Percentiles rank a stretch among this genome's conserved stretches.
Conservation (phyloP, 2,797 vertebrate genomes). For the Neopelma chrysocephalum region DNA sequence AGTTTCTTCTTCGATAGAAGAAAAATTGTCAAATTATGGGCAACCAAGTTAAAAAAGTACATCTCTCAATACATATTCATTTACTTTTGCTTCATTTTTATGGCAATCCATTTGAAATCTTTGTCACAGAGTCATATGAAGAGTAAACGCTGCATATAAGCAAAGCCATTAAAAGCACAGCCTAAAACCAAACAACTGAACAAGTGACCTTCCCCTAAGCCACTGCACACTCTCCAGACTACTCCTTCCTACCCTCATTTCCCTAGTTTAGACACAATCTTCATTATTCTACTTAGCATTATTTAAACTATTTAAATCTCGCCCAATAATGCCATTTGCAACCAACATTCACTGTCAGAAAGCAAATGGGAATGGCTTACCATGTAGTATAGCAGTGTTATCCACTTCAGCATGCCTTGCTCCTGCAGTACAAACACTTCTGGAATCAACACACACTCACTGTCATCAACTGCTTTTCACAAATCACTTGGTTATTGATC, state of each 20-base stretch:
- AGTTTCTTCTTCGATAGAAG: background rate
- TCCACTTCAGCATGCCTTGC: background rate
- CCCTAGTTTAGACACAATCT: background rate
- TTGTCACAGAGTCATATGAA: background rate
- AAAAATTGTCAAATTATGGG: background rate
- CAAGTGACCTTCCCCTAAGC: background rate
- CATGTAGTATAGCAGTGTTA: background rate
- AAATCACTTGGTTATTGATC: slow-evolving; percentile 45
- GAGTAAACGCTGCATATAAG: background rate
- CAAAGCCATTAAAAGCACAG: background rate
- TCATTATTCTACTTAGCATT: background rate
- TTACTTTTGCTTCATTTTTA: background rate
- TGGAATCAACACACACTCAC: background rate
- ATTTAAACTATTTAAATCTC: background rate
- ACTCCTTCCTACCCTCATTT: background rate
- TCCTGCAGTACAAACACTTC: background rate
- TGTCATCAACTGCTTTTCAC: background rate
- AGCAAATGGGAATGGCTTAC: background rate
- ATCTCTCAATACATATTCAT: background rate
- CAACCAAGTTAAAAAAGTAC: background rate
- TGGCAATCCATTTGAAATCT: background rate
- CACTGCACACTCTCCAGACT: background rate
- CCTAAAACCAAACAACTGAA: slow-evolving; percentile 2
- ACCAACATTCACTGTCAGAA: background rate
- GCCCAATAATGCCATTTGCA: background rate